Percentiles rank a stretch among this genome's conserved stretches.
phyloP scores from a whole-genome alignment of 1,140 invertebrate genomes.

The Harpegnathos saltator region DNA sequence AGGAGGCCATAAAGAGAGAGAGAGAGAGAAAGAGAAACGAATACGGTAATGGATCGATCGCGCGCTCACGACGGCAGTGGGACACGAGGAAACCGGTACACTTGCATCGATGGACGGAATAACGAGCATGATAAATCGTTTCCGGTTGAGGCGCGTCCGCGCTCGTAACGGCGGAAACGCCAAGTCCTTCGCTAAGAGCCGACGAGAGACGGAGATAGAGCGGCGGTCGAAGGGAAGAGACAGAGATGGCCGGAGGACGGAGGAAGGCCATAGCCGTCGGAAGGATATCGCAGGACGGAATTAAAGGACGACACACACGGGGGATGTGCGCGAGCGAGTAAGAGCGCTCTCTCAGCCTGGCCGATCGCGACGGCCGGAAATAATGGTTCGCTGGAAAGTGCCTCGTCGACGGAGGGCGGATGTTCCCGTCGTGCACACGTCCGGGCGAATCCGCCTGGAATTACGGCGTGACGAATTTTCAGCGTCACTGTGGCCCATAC shows the following conservation, averaged over 20 bases:
- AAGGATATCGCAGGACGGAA: not conserved
- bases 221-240: too few relatives aligned
- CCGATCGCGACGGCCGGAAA: conserved; percentile 58
- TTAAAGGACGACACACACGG: conserved; percentile 50
- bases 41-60: conserved; percentile 21
- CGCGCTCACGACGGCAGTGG: not conserved
- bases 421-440: conserved; percentile 51
- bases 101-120: conserved; percentile 53
- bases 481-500: conserved; percentile 19
- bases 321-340: conserved; percentile 42
- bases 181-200: conserved; percentile 16
- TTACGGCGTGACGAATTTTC: conserved; percentile 59
- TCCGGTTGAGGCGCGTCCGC: conserved; percentile 10
- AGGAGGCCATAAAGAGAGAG: too few relatives aligned
- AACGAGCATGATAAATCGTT: conserved; percentile 55
- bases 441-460: conserved; percentile 45
- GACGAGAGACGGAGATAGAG: not conserved
- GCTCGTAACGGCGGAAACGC: conserved; percentile 13
- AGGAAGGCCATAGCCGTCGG: too few relatives aligned
- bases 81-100: conserved; percentile 1
- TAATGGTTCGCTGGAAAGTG: conserved; percentile 58
- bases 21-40: too few relatives aligned
- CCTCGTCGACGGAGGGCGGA: conserved; percentile 48
- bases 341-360: conserved; percentile 46
- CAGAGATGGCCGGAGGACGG: not conserved